Conservation (phyloP, 37 sponge, comb jelly and placozoan species). For the Aphrocallistes beatrix region DNA sequence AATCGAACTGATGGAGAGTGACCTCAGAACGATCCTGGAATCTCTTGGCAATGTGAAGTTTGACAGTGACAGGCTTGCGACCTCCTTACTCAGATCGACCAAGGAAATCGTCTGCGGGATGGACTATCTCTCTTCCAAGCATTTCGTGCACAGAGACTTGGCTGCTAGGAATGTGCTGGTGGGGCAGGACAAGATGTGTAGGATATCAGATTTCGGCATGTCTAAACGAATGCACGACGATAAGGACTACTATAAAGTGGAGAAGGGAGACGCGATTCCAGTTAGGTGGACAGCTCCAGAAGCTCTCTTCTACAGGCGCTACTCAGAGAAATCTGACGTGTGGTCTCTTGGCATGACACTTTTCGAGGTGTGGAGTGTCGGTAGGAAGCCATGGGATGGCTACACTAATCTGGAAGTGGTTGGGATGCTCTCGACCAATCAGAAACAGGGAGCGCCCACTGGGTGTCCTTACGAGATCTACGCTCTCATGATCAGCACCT, state of each 20-base stretch:
- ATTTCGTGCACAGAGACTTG: slow-evolving; percentile 4
- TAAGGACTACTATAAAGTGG: not conserved
- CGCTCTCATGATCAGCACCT: slow-evolving; percentile 29
- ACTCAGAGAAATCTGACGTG: slow-evolving; percentile 7
- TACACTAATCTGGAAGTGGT: not conserved
- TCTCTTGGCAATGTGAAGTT: not conserved
- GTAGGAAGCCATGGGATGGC: not conserved
- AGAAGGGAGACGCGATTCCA: not conserved
- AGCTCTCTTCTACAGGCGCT: not conserved
- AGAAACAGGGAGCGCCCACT: not conserved
- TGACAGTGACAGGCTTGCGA: not conserved
- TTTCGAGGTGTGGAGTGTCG: not conserved
- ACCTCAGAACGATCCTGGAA: not conserved
- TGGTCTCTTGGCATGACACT: slow-evolving; percentile 2
- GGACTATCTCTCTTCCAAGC: not conserved
- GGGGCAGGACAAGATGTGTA: not conserved
- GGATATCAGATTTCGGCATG: not conserved
- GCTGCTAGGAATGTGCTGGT: slow-evolving; percentile 3
- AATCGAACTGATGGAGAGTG: not conserved
- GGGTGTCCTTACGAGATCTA: not conserved
- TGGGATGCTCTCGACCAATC: not conserved
- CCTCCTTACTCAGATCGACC: not conserved
- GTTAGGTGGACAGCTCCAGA: slow-evolving; percentile 6
- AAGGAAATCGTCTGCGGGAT: not conserved
- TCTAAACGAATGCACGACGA: not conserved